Evolutionary conservation across 1,140 invertebrate species (phyloP).

Genomic region (Homarus americanus): DNA sequence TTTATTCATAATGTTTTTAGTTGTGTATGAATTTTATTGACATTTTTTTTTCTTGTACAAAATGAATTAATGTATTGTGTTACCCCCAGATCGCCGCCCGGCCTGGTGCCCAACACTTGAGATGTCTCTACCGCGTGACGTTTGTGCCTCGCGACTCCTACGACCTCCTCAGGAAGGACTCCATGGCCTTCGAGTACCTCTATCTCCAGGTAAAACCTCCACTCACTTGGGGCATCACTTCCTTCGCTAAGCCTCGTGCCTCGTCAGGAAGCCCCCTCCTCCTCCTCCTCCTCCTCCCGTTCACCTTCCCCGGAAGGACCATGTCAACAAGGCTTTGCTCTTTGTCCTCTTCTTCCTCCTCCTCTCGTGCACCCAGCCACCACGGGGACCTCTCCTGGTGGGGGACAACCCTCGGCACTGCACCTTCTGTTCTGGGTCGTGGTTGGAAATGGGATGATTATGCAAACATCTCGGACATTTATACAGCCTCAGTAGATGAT

Average conservation of each 20-base stretch:
- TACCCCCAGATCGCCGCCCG: conserved; percentile 90
- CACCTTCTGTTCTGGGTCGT: not conserved
- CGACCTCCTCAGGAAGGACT: conserved; percentile 88
- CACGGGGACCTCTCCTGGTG: too few species aligned
- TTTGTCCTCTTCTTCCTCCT: not conserved
- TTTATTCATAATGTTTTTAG: too few species aligned
- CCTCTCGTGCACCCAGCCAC: not conserved
- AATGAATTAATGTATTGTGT: too few species aligned
- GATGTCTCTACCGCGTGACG: conserved; percentile 91
- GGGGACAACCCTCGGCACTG: not conserved
- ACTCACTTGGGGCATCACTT: not conserved
- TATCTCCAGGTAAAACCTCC: conserved; percentile 84
- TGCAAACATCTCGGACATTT: not conserved
- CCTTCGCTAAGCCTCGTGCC: not conserved
- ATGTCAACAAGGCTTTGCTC: not conserved
- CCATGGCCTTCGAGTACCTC: conserved; percentile 92
- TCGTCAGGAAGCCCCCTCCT: not conserved
- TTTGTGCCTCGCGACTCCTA: conserved; percentile 92
- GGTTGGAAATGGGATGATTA: not conserved
- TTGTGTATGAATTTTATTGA: too few species aligned
- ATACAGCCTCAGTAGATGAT: not conserved
- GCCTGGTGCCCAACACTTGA: conserved; percentile 91
- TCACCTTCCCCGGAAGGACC: too few species aligned
- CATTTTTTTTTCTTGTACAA: too few species aligned
- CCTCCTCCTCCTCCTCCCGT: not conserved